A percentile compares a stretch with the other conserved stretches of the same genome.
These are phyloP conservation scores for Coracopsis vasa DNA, from an alignment of 2,113 vertebrate genomes.

Conservation along the genomic window DNA sequence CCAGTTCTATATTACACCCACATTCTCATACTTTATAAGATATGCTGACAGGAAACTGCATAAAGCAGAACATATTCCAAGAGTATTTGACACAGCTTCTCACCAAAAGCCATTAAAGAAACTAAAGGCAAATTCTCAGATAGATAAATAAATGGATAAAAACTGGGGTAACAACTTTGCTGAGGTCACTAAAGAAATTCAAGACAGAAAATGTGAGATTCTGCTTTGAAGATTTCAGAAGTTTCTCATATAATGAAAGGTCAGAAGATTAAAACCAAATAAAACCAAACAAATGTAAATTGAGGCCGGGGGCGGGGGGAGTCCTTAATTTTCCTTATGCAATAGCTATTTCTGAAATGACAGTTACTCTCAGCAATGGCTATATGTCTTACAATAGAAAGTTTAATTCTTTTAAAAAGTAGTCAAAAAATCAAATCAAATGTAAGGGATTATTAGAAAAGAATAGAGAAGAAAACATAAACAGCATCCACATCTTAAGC, in stretches of 20 bases:
- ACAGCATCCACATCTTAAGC: background rate
- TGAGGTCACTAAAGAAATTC: background rate
- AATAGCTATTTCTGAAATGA: background rate
- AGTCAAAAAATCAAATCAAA: background rate
- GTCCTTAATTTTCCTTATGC: background rate
- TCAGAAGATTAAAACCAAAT: background rate
- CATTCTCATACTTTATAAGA: background rate
- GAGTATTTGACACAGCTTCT: background rate
- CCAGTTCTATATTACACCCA: background rate
- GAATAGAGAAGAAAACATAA: background rate
- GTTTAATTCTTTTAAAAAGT: background rate
- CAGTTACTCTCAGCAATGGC: background rate
- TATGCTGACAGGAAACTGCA: background rate
- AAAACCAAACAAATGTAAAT: background rate
- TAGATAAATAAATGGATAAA: background rate
- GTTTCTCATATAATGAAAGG: background rate
- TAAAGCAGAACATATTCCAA: background rate
- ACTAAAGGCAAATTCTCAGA: background rate
- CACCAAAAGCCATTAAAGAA: background rate
- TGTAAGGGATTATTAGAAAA: background rate
- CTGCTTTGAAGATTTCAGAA: background rate
- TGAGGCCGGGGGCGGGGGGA: accelerated
- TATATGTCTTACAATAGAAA: background rate
- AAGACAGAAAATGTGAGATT: background rate
- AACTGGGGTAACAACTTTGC: background rate